Evolutionary conservation across 1,140 invertebrate species (phyloP), one percentile per base, ranked within the genome.

Genomic region (Ceratitis capitata): DNA sequence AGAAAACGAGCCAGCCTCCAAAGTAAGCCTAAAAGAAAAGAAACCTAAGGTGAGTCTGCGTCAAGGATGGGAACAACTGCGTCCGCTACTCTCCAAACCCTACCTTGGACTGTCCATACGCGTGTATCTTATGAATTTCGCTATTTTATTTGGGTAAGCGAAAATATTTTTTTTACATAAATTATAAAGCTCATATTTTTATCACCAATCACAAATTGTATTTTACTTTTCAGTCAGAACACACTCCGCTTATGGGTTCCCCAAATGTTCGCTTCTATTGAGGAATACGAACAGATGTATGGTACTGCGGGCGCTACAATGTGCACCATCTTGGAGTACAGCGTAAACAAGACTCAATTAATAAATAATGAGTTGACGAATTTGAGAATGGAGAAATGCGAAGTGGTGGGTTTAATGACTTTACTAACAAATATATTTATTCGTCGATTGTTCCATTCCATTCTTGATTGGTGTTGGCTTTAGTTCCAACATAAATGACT

Each of bases 191-290:
- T 47, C 16, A 9, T 16, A 9, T 1, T 82, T 23, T n/a, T 23
- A 19, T 26, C 19, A 39, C 10, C 45, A 39, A 39, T 83, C 3
- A 23, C n/a, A 56, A 82, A 35, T 61, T 1, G n/a, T 49, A n/a
- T 69, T 58, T 83, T 49, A 23, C 82, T 14, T 86, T 84, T 78
- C 23, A 86, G 85, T 74, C 88, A 89, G 87, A 92, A 92, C 49
- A 91, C 91, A 5, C 89, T 92, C 16, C 90, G 91, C 0, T 61
- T 91, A n/a, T 92, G 91, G 91, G 74, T 91, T 56, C 91, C 91
- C 0, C 91, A 92, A 56, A 49, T 92, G 7, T 92, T 92, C 56
- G 89, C 91, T 10, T 91, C 90, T 3, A 89, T 91, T 86, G 88
- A 88, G 1, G 88, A 91, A 49, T 92, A 85, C 69, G 88, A 91